Base-by-base conservation (phyloP, 2,113 vertebrate genomes). In the Colius striatus region DNA sequence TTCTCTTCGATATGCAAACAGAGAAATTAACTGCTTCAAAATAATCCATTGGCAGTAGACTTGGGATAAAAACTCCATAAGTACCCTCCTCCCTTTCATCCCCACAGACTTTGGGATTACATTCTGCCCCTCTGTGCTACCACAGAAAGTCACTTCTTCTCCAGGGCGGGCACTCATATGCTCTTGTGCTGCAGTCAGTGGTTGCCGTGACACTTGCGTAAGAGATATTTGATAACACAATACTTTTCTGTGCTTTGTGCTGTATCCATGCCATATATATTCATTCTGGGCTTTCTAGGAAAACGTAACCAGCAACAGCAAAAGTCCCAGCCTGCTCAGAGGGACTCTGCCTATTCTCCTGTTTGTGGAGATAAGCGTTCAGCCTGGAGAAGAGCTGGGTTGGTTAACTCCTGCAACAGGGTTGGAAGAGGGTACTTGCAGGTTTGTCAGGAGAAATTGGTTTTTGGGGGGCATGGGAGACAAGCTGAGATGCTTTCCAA, bases 231-330 rank as follows among this genome's bases (percentile, higher is more conserved):
- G 67, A 25, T 80, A 48, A 66, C 30, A n/a, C 9, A 26, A 18
- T 1, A 3, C 30, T 92, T 70, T 63, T 51, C 47, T 61, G 21
- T 50, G 55, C 22, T 72, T 89, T 63, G 6, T 50, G 72, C 21
- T 70, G 26, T n/a, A 48, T 20, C 22, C 17, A 10, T 36, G 54
- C 8, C 1, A 1, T 48, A 11, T 25, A 10, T 68, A 45, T 53
- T 23, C 54, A 20, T 68, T 84, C 47, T 61, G 27, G 8, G 58
- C 72, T 92, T 96, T 95, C 76, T 83, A 88, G 72, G 86, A 83
- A 90, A 87, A 80, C 70, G 36, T 61, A 70, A 3, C 50, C 29
- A n/a, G 18, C 23, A 57, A n/a, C 3, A 65, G 50, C 30, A 85
- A 76, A 81, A 80, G 23, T 50, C 10, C 8, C 58, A 76, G 27